These are phyloP conservation scores for Heterotilapia buettikoferi DNA, from an alignment of 2,113 vertebrate genomes.

Conservation along the genomic window DNA sequence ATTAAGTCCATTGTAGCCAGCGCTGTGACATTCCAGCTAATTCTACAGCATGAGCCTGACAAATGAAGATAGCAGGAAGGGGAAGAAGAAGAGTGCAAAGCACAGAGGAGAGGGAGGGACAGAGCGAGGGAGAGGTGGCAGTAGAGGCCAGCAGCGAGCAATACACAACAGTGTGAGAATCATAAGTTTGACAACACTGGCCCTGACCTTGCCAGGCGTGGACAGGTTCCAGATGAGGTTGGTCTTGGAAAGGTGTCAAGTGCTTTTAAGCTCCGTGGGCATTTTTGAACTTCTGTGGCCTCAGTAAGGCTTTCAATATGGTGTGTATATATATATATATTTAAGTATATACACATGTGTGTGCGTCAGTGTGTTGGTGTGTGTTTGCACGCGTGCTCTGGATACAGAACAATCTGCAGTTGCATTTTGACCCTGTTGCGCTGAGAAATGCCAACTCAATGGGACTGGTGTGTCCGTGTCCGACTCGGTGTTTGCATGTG, in stretches of 20 bases:
- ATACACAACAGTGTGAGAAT: conserved; percentile 32
- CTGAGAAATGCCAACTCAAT: neutral
- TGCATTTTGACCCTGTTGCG: neutral
- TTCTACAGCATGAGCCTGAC: conserved; percentile 41
- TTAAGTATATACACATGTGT: neutral
- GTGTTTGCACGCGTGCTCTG: neutral
- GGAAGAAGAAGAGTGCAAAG: neutral
- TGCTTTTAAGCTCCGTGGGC: conserved; percentile 44
- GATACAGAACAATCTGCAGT: neutral
- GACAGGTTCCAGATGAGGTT: conserved; percentile 55
- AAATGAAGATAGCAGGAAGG: conserved; percentile 43
- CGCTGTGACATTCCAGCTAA: conserved; percentile 41
- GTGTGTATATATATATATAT: neutral
- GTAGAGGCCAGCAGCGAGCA: neutral
- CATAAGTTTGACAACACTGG: conserved; percentile 51
- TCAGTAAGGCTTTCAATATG: conserved; percentile 1
- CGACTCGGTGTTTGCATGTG: neutral
- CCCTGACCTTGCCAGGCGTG: conserved; percentile 55
- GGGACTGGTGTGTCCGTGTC: neutral
- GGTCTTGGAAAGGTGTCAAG: conserved; percentile 62
- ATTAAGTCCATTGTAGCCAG: conserved; percentile 47
- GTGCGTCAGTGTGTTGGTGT: neutral
- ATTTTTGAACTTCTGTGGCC: conserved; percentile 35
- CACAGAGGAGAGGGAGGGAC: neutral
- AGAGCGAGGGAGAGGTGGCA: neutral